phyloP scores from a whole-genome alignment of 37 sponge, comb jelly and placozoan species.

The Axinella damicornis region DNA sequence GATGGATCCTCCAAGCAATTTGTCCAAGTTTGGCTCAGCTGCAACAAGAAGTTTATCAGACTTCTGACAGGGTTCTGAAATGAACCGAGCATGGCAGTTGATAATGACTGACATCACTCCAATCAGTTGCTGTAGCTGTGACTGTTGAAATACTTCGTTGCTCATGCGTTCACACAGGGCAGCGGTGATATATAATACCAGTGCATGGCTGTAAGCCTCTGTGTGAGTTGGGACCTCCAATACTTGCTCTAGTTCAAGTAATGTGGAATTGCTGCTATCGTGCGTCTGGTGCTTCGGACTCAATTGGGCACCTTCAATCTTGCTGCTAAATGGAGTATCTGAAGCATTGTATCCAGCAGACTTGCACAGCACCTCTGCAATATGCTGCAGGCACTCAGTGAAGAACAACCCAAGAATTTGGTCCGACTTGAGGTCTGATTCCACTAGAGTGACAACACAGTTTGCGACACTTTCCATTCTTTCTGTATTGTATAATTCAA shows the following conservation, averaged over 20 bases:
- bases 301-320: neutral
- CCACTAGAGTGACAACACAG: slow-evolving; percentile 14
- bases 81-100: slow-evolving; percentile 29
- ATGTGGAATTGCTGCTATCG: slow-evolving; percentile 5
- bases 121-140: slow-evolving; percentile 18
- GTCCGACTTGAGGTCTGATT: neutral
- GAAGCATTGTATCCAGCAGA: neutral
- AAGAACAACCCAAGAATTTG: slow-evolving; percentile 15
- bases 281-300: neutral
- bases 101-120: slow-evolving; percentile 5
- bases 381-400: slow-evolving; percentile 9
- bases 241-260: slow-evolving; percentile 28
- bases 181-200: slow-evolving; percentile 52
- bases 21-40: neutral
- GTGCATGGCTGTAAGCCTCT: slow-evolving; percentile 5
- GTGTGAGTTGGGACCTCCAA: neutral
- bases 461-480: slow-evolving; percentile 21
- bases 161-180: slow-evolving; percentile 55
- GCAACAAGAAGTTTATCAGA: neutral
- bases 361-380: slow-evolving; percentile 1
- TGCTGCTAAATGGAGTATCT: neutral
- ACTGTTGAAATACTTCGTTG: slow-evolving; percentile 4
- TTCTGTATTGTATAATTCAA: neutral
- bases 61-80: neutral
- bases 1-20: slow-evolving; percentile 56